Evolutionary conservation across 2,888 invertebrate species (phyloP).

Genomic region (Tenthredo scrophulariae): DNA sequence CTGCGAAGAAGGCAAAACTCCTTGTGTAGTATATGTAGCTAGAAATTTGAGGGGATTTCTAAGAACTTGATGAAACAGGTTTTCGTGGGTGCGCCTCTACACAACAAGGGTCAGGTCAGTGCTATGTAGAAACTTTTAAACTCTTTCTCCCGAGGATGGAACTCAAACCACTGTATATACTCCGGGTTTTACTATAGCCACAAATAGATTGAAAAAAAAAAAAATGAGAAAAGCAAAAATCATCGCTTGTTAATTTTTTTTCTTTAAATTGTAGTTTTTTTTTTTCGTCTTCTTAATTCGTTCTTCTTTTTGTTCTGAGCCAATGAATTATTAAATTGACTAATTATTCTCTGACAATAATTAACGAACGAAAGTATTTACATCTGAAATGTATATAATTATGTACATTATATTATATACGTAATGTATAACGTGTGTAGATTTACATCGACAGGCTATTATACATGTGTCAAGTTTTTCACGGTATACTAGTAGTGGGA

Average conservation of each 20-base stretch:
- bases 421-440: background rate
- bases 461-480: slow-evolving; percentile 20
- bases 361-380: background rate
- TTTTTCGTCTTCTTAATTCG: background rate
- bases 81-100: slow-evolving; percentile 39
- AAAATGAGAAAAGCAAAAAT: background rate
- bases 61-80: slow-evolving; percentile 48
- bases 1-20: slow-evolving; percentile 32
- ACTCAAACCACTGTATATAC: background rate
- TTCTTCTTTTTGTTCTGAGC: background rate
- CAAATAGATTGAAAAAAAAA: background rate
- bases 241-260: background rate
- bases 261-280: background rate
- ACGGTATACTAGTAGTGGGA: background rate
- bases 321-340: background rate
- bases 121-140: slow-evolving; percentile 31
- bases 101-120: slow-evolving; percentile 45
- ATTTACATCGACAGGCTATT: slow-evolving; percentile 14
- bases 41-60: slow-evolving; percentile 51
- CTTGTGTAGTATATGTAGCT: slow-evolving; percentile 26
- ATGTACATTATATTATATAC: background rate
- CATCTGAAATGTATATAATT: background rate
- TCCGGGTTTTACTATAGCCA: background rate
- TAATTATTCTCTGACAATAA: background rate
- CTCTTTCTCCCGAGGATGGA: slow-evolving; percentile 19